Evolutionary conservation across 37 sponge, comb jelly and placozoan genomes (phyloP).

Genomic region (Axinella damicornis): DNA sequence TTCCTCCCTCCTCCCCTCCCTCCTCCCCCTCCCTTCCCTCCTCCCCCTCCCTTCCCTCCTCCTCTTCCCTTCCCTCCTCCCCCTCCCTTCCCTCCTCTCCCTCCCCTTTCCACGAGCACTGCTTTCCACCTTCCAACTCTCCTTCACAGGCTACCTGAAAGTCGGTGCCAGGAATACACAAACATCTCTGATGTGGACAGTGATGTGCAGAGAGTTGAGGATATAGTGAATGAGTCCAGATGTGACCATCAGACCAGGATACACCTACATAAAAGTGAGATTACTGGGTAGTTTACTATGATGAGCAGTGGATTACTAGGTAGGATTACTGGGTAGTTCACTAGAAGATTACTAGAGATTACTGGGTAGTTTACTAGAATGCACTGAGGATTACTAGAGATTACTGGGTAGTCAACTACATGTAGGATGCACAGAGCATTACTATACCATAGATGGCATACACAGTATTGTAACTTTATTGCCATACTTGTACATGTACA

Average conservation of each 20-base stretch:
- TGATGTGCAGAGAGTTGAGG: constrained; percentile 88
- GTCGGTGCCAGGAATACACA: constrained; percentile 99
- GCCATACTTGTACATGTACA: too few species aligned
- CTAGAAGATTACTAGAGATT: too few species aligned
- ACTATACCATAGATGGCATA: too few species aligned
- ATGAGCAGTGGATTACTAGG: too few species aligned
- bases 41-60: background rate
- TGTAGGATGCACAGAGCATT: too few species aligned
- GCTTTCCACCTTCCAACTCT: background rate
- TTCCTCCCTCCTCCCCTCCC: background rate
- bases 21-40: background rate
- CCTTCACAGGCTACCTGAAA: constrained; percentile 76
- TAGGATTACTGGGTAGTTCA: too few species aligned
- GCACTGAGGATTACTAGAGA: too few species aligned
- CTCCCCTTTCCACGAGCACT: background rate
- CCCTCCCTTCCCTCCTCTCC: background rate
- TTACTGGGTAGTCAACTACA: too few species aligned
- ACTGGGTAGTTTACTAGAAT: too few species aligned
- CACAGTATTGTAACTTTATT: too few species aligned
- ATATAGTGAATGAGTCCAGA: constrained; percentile 94
- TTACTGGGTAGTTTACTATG: background rate
- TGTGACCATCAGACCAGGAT: constrained; percentile 99
- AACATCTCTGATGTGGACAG: constrained; percentile 96
- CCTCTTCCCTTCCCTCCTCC: background rate
- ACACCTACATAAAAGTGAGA: constrained; percentile 72